phyloP scores from a whole-genome alignment of 2,113 vertebrate species.

The Pseudonaja textilis region DNA sequence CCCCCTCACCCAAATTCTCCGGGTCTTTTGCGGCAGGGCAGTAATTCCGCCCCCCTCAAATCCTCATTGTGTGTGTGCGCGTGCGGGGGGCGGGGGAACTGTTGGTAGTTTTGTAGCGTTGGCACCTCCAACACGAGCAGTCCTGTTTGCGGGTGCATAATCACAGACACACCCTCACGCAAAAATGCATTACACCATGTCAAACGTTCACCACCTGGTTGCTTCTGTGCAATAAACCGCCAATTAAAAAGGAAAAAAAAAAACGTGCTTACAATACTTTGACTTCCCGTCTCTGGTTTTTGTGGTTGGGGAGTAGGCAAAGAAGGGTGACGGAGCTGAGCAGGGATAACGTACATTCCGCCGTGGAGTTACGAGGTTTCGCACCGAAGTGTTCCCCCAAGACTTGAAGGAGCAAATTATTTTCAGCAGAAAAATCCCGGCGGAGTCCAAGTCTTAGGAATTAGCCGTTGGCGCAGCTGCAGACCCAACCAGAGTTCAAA shows the following conservation, averaged over 20 bases:
- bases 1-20: not conserved
- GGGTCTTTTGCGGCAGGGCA: not conserved
- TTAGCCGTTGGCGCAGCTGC: not conserved
- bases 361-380: not conserved
- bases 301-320: not conserved
- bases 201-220: slow-evolving; percentile 60
- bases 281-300: not conserved
- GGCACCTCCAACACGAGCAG: not conserved
- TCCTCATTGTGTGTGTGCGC: not conserved
- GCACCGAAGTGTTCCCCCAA: too few species aligned
- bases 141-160: too few species aligned
- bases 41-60: not conserved
- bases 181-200: slow-evolving; percentile 58
- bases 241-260: slow-evolving; percentile 60
- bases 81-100: too few species aligned
- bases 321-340: not conserved
- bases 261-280: slow-evolving; percentile 62
- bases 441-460: not conserved
- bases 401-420: not conserved
- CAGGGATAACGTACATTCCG: not conserved
- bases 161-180: not conserved
- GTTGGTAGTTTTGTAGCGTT: not conserved
- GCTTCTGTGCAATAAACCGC: slow-evolving; percentile 76
- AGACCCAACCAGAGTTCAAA: not conserved
- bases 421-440: not conserved